These are phyloP conservation scores for Diorhabda carinulata DNA, from an alignment of 1,140 invertebrate genomes.

Conservation along the genomic window DNA sequence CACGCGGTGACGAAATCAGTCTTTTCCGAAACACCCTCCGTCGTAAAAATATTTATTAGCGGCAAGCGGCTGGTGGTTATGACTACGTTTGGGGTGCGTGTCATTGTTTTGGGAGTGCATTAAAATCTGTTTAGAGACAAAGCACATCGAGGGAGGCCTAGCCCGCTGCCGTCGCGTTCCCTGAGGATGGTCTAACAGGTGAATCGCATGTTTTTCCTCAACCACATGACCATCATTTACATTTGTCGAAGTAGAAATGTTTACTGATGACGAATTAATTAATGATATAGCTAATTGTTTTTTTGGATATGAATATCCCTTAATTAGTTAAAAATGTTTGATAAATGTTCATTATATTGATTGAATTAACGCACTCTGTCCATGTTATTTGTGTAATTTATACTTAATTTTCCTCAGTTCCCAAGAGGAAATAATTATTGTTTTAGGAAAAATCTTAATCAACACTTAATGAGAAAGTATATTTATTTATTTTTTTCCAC, in stretches of 20 bases:
- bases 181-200: conserved; percentile 44
- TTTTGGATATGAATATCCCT: neutral
- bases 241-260: conserved; percentile 10
- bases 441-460: no score
- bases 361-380: no score
- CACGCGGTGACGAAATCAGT: conserved; percentile 12
- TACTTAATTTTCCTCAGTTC: no score
- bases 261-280: conserved; percentile 17
- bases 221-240: conserved; percentile 19
- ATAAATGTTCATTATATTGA: no score
- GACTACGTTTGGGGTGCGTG: conserved; percentile 35
- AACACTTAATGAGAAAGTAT: no score
- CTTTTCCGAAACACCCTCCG: conserved; percentile 1
- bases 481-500: no score
- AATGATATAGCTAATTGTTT: neutral
- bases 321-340: neutral
- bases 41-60: conserved; percentile 43
- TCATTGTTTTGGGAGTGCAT: conserved; percentile 45
- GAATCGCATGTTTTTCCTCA: conserved; percentile 40
- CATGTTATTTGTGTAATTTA: no score
- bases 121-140: conserved; percentile 47
- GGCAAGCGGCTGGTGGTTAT: conserved; percentile 36
- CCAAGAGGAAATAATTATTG: no score
- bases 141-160: conserved; percentile 32
- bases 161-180: conserved; percentile 28